A percentile compares a stretch with the other conserved stretches of the same genome.
Evolutionary conservation across 2,113 vertebrate species (phyloP).

Genomic region (Jaculus jaculus): DNA sequence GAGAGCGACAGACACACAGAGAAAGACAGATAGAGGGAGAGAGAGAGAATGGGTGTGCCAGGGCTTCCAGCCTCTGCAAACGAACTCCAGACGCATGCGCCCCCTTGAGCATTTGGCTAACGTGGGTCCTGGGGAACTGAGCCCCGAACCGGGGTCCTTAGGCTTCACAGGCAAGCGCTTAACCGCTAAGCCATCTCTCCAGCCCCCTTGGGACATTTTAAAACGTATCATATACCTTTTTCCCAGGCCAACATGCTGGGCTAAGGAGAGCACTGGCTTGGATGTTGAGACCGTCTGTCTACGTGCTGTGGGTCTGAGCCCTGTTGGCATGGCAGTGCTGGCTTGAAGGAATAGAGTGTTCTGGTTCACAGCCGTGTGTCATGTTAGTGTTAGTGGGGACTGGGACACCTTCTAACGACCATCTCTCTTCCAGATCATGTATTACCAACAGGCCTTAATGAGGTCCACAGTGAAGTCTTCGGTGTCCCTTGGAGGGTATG

Average conservation of each 20-base stretch:
- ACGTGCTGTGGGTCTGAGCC: background rate
- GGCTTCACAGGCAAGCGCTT: no score
- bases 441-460: conserved; percentile 94
- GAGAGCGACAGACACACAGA: no score
- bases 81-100: no score
- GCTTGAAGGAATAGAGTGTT: background rate
- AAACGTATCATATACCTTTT: background rate
- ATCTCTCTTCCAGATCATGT: conserved; percentile 91
- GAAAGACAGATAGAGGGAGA: no score
- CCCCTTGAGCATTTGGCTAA: no score
- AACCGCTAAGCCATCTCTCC: no score
- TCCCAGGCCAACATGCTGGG: no score
- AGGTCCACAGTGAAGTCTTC: conserved; percentile 97
- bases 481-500: conserved; percentile 96
- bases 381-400: background rate
- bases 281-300: background rate
- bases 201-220: background rate
- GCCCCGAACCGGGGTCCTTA: no score
- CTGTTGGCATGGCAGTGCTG: background rate
- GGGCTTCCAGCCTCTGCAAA: no score
- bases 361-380: background rate
- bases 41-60: no score
- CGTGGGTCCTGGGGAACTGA: no score
- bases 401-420: background rate
- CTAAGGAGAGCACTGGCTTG: background rate